Evolutionary conservation across 2,797 vertebrate species (phyloP), one percentile per base, ranked within the genome.

Genomic region (Antrozous pallidus): DNA sequence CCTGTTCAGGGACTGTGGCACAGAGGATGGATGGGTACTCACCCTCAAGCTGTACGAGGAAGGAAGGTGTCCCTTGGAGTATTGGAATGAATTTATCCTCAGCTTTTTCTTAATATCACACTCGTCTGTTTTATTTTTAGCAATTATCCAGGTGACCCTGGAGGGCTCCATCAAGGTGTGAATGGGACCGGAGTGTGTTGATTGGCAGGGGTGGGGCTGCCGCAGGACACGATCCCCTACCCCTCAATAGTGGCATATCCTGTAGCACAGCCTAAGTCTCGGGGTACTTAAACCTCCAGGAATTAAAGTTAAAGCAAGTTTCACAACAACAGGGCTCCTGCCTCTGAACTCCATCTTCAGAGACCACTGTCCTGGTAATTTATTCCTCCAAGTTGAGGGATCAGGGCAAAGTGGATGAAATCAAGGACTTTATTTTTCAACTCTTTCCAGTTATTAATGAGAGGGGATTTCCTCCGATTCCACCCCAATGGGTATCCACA

Each of bases 101-200:
- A 10, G 91, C 28, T 96, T 94, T 96, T 96, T 96, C 94, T 97
- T 96, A 96, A 90, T 93, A 95, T 90, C 94, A 93, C 92, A 96
- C 91, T 80, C 73, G 85, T 81, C 95, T 94, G 87, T 96, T 95
- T 97, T 94, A 95, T 96, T 93, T 95, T 94, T 91, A 97, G 96
- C 93, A 92, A 94, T 96, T 93, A 96, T 90, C 88, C 69, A 79
- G 94, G 93, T 88, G 92, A 95, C 74, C 94, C 74, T 73, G 86
- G 89, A 96, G 88, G 78, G 90, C 87, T 88, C 83, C 96, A 49
- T 54, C 63, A 73, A 80, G 84, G 88, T 90, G 90, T 47, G 71
- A 94, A 78, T 96, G 80, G 84, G 95, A 92, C 78, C 85, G 51
- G 87, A 74, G 51, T 87, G 94, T 78, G 95, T 96, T 94, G 86